A percentile compares a stretch with the other conserved stretches of the same genome.
These are phyloP conservation scores for Bubo scandiacus DNA, from an alignment of 2,113 vertebrate species.

Conservation along the genomic window DNA sequence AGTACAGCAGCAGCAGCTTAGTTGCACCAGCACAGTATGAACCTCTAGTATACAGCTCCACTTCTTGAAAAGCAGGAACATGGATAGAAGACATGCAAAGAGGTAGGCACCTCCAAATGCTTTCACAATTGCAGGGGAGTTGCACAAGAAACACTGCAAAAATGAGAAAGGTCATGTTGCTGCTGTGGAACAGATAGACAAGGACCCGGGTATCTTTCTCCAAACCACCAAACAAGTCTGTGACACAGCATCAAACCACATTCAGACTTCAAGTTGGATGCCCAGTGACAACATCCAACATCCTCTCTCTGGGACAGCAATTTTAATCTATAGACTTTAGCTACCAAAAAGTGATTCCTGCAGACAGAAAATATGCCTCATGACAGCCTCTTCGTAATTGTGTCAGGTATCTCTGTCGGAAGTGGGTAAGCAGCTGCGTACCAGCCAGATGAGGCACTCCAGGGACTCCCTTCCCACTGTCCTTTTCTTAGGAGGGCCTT, in stretches of 20 bases:
- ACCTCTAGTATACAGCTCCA: neutral
- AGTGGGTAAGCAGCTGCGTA: neutral
- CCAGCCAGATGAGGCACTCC: neutral
- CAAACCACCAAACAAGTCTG: neutral
- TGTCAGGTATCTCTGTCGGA: neutral
- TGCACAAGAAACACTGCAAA: neutral
- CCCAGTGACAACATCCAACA: neutral
- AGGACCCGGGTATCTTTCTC: neutral
- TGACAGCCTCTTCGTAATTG: neutral
- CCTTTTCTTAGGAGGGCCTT: neutral
- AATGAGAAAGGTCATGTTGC: neutral
- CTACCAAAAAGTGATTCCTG: neutral
- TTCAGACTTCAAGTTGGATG: neutral
- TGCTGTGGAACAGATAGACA: accelerated
- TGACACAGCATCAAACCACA: neutral
- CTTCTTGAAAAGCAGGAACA: neutral
- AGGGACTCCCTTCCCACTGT: neutral
- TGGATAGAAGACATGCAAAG: accelerated
- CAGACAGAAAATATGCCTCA: neutral
- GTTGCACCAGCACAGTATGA: neutral
- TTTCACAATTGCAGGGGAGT: neutral
- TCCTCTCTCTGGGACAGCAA: neutral
- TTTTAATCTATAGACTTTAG: neutral
- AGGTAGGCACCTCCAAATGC: neutral
- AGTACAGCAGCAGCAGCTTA: neutral